Evolutionary conservation across 2,113 vertebrate genomes (phyloP).

Genomic region (Tychaedon coryphoeus): DNA sequence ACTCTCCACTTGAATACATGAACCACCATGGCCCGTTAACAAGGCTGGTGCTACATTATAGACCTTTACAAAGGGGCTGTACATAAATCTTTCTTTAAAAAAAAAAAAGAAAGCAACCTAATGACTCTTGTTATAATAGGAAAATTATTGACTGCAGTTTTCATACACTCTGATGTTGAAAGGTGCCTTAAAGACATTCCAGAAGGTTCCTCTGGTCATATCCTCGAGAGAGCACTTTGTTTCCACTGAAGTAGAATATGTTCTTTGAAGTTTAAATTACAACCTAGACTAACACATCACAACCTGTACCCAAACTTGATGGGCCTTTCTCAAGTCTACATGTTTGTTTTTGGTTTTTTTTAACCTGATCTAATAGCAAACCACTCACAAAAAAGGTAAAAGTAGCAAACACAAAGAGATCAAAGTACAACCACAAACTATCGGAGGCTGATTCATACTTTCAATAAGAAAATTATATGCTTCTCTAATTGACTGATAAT

Average conservation of each 20-base stretch:
- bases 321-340: neutral
- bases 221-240: neutral
- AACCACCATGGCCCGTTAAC: neutral
- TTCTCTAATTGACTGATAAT: conserved; percentile 6
- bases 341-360: neutral
- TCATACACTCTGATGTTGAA: neutral
- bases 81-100: neutral
- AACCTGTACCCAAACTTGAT: neutral
- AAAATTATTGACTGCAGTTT: neutral
- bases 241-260: neutral
- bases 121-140: neutral
- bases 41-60: neutral
- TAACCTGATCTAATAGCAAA: neutral
- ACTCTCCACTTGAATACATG: neutral
- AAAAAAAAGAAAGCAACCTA: neutral
- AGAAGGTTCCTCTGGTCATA: neutral
- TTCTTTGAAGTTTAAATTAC: conserved; percentile 48
- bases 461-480: neutral
- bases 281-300: neutral
- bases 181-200: neutral
- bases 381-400: conserved; percentile 1
- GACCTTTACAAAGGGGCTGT: neutral
- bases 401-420: conserved; percentile 25
- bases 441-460: neutral
- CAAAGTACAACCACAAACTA: conserved; percentile 22